These are phyloP conservation scores for Galaxias olidus DNA, from an alignment of 2,797 vertebrate genomes.

Conservation along the genomic window DNA sequence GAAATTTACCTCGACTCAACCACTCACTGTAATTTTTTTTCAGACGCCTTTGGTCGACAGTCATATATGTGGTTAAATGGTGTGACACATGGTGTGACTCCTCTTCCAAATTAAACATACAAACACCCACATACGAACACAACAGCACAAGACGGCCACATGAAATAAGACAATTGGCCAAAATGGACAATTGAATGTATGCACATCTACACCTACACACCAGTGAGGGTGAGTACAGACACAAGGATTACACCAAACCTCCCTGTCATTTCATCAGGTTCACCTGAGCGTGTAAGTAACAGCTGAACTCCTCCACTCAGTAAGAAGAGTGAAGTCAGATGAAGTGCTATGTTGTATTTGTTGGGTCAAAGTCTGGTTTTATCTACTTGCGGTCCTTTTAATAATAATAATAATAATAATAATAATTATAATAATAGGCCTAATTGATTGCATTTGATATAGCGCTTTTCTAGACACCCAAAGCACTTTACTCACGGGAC, in stretches of 20 bases:
- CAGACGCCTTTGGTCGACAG: conserved; percentile 43
- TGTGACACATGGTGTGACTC: conserved; percentile 27
- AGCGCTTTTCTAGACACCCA: no score
- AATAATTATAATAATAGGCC: no score
- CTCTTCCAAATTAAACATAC: conserved; percentile 14
- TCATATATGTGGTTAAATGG: conserved; percentile 41
- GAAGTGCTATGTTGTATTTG: no score
- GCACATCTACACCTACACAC: neutral
- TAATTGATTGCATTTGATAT: no score
- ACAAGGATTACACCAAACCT: conserved; percentile 53
- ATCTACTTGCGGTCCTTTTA: no score
- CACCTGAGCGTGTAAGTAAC: conserved; percentile 59
- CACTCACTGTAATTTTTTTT: conserved; percentile 47
- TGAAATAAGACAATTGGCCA: no score
- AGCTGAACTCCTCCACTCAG: no score
- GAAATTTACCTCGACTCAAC: conserved; percentile 58
- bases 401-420: no score
- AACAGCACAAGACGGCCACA: no score
- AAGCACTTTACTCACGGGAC: no score
- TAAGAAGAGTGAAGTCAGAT: no score
- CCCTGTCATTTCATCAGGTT: conserved; percentile 59
- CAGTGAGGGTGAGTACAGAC: neutral
- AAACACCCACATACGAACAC: neutral
- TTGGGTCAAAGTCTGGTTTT: no score
- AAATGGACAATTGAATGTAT: conserved; percentile 5